phyloP scores from a whole-genome alignment of 1,140 invertebrate genomes.

The Anadara kagoshimensis region DNA sequence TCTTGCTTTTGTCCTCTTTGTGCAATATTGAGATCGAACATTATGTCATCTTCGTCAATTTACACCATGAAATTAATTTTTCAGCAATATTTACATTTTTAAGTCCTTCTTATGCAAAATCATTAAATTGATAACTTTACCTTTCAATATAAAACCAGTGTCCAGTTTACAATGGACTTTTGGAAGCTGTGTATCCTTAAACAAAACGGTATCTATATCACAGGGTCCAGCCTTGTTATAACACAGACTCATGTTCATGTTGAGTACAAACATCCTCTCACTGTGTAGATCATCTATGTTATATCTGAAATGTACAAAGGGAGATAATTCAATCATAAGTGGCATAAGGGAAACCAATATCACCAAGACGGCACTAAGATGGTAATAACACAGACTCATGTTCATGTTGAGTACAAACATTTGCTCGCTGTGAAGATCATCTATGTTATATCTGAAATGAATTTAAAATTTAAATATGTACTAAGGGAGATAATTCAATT shows the following conservation, averaged over 20 bases:
- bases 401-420: slow-evolving; percentile 38
- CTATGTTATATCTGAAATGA: slow-evolving; percentile 36
- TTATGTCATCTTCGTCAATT: no score
- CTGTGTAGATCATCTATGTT: slow-evolving; percentile 29
- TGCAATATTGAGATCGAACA: no score
- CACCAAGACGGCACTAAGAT: slow-evolving; percentile 6
- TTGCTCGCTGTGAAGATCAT: slow-evolving; percentile 29
- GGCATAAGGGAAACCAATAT: no score
- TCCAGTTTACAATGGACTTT: slow-evolving; percentile 22
- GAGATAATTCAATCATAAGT: no score
- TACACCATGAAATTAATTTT: no score
- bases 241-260: slow-evolving; percentile 40
- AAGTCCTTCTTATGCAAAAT: no score
- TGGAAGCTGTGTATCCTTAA: slow-evolving; percentile 29
- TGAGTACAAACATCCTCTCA: slow-evolving; percentile 33
- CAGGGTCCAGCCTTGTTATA: slow-evolving; percentile 29
- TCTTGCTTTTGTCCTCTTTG: no score
- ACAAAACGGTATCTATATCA: slow-evolving; percentile 3
- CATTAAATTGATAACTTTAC: no score
- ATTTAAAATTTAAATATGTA: no score
- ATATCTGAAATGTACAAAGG: slow-evolving; percentile 36
- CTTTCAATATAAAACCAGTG: background rate
- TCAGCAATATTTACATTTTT: no score
- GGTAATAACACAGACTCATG: slow-evolving; percentile 38
- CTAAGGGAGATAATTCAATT: no score